Percentiles rank a stretch among this genome's conserved stretches.
phyloP scores from a whole-genome alignment of 2,113 vertebrate species.

The Apeltes quadracus region DNA sequence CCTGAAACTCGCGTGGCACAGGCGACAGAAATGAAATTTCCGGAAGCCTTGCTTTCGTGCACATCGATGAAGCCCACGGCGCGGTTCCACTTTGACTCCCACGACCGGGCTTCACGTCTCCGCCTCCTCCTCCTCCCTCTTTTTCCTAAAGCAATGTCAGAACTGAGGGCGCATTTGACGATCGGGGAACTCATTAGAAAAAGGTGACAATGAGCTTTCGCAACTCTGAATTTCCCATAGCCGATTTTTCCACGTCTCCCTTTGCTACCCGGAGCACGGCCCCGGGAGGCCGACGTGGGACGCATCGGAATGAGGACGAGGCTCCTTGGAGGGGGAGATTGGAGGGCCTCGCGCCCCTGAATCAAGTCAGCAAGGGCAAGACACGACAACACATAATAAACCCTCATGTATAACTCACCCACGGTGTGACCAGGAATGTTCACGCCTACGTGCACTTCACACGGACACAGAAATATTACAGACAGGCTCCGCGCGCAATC shows the following conservation, averaged over 20 bases:
- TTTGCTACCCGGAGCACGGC: constrained; percentile 57
- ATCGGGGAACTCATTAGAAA: constrained; percentile 82
- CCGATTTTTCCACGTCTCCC: constrained; percentile 67
- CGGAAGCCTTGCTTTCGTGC: constrained; percentile 72
- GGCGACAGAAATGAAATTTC: constrained; percentile 75
- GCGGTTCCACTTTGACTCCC: constrained; percentile 36
- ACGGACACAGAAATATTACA: constrained; percentile 42
- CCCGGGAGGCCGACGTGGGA: constrained; percentile 54
- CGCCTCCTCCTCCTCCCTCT: constrained; percentile 37
- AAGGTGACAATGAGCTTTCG: constrained; percentile 86
- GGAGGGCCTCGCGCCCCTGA: constrained; percentile 35
- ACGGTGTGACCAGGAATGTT: constrained; percentile 49
- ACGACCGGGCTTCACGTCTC: constrained; percentile 39
- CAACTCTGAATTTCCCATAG: constrained; percentile 69
- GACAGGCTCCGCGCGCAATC: constrained; percentile 42
- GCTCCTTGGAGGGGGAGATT: constrained; percentile 29
- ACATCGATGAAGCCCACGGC: constrained; percentile 73
- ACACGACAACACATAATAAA: constrained; percentile 38
- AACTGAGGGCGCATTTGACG: constrained; percentile 70
- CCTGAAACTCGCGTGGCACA: constrained; percentile 72
- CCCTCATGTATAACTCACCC: constrained; percentile 27
- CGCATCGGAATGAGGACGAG: constrained; percentile 62
- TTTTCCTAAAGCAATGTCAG: constrained; percentile 57
- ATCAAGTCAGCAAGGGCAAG: constrained; percentile 33
- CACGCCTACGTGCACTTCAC: constrained; percentile 57